Base-by-base conservation (phyloP, 2,888 invertebrate genomes). In the Torymus auratus region DNA sequence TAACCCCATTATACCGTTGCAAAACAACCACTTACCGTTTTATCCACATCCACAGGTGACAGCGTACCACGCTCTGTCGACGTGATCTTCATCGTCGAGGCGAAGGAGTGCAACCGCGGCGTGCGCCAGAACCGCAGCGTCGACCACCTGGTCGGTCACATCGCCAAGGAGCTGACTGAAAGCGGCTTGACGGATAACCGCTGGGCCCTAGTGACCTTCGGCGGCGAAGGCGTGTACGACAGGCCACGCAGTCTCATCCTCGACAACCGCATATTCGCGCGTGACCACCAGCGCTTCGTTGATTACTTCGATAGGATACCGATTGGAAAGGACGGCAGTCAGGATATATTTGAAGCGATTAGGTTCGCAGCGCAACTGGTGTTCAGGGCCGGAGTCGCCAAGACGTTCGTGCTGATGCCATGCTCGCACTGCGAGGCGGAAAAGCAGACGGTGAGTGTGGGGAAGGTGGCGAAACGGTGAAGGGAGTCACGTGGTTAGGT, bases 11-110 rank as follows among this genome's bases (percentile, higher is more conserved):
- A 28, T 5, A 5, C 28, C 5, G 28, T 4, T 28, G 5, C 3
- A 28, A 5, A 28, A 28, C 28, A 28, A 28, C 28, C 3, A 2
- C 41, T 41, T 41, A 41, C 41, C 7, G 1, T 41, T 41, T 41
- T 5, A 28, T 5, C 28, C 41, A 7, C 41, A 41, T 41, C 41
- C 7, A 41, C 13, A 74, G 86, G 83, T 0, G 75, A 83, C 0
- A 41, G 77, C 13, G 92, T 95, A 7, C 95, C 94, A 0, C 92
- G 91, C 83, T 95, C 96, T 4, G 95, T 95, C 2, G 98, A 98
- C 91, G 93, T 98, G 0, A 96, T 98, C 73, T 96, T 98, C 90
- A 94, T 98, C 73, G 93, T 98, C 0, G 98, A 98, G 88, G 96
- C 97, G 1, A 95, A 96, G 85, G 92, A 92, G 5, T 98, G 98